Percentiles rank a stretch among this genome's conserved stretches.
Evolutionary conservation across 2,113 vertebrate genomes (phyloP).

Genomic region (Tupaia tana): DNA sequence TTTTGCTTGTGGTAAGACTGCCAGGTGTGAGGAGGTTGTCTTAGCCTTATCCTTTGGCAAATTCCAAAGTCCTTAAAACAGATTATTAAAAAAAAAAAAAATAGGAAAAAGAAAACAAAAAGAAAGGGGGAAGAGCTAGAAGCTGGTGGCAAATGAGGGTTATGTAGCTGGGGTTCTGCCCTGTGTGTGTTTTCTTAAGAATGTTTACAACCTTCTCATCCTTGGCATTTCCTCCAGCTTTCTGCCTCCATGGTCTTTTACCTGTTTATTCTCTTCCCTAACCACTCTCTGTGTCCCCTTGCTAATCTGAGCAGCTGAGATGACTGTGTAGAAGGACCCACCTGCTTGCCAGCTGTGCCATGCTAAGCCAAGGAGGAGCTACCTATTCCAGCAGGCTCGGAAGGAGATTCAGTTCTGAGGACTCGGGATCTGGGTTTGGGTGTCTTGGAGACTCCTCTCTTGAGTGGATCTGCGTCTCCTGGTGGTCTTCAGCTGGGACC

Average conservation of each 20-base stretch:
- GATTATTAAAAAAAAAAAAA: neutral
- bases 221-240: neutral
- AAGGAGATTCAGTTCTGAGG: neutral
- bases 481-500: neutral
- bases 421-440: neutral
- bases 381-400: neutral
- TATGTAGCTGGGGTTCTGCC: neutral
- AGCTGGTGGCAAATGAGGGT: neutral
- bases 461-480: neutral
- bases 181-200: neutral
- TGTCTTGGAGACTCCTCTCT: neutral
- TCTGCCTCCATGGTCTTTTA: neutral
- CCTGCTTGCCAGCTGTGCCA: neutral
- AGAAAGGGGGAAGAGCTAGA: neutral
- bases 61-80: neutral
- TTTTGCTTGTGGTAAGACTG: neutral
- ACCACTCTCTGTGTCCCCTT: neutral
- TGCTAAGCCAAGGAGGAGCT: neutral
- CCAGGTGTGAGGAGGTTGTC: slow-evolving; percentile 47
- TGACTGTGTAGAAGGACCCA: neutral
- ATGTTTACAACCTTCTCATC: neutral
- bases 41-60: neutral
- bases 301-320: neutral
- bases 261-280: neutral
- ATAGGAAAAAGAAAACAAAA: neutral